Base-by-base conservation (phyloP, 2,888 invertebrate species). In the Troides oblongomaculatus region DNA sequence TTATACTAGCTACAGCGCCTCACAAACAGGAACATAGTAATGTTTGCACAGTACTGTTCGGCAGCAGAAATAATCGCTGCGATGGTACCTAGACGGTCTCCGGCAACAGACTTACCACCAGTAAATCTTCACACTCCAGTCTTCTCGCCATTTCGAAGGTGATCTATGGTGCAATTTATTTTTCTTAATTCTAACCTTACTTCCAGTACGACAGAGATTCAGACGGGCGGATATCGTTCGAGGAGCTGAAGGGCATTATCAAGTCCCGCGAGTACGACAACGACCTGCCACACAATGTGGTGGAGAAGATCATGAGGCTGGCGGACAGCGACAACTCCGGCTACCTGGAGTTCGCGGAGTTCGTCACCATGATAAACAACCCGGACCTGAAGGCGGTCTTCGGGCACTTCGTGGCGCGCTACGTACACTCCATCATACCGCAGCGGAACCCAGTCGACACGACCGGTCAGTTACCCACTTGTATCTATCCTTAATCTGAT, bases 121-220 rank as follows among this genome's bases (percentile, higher is more conserved):
- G 30, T 30, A 30, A 30, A 30, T 30, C 30, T 30, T 30, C 30
- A 3, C 30, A 4, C 30, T 4, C 30, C 30, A 21, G 30, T 30
- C 30, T 5, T 3, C 30, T 39, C 39, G 8, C 10, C 39, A 6
- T 7, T 39, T 39, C 8, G 39, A 39, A 1, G 39, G 10, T 39
- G 6, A 39, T 39, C 39, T 7, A 39, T 8, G 7, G 7, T 10
- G 39, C 10, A 10, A 36, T 5, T 36, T 3, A 5, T 5, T 30
- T 30, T 30, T 30, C 4, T 30, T 30, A 30, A 30, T 39, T 7
- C 8, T 0, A 39, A 10, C 10, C 1, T 39, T 8, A 39, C 7
- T 91, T 92, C 18, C 88, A 96, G 94, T 96, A 96, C 78, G 97
- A 97, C 81, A 90, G 85, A 62, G 95, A 97, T 81, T 91, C 93